phyloP scores from a whole-genome alignment of 2,888 invertebrate species.

The Xestia sexstrigata region DNA sequence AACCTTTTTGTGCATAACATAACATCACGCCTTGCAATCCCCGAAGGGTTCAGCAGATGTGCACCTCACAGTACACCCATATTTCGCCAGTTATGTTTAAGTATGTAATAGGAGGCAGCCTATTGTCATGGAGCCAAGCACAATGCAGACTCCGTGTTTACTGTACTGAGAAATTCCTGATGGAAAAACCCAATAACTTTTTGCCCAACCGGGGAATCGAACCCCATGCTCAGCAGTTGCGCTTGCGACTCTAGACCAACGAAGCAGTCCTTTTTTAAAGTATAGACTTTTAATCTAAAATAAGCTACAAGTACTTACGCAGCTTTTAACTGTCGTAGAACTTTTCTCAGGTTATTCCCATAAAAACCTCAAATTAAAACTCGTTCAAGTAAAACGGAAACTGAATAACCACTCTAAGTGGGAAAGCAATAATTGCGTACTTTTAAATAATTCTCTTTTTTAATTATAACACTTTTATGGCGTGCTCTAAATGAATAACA shows the following conservation, averaged over 20 bases:
- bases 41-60: background rate
- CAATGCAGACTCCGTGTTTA: background rate
- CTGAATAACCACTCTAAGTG: background rate
- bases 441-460: slow-evolving; percentile 48
- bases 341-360: background rate
- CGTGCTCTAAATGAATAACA: slow-evolving; percentile 58
- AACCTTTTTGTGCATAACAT: background rate
- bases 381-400: slow-evolving; percentile 32
- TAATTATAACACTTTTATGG: slow-evolving; percentile 66
- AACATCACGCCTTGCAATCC: background rate
- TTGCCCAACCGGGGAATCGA: background rate
- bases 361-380: slow-evolving; percentile 38
- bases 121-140: background rate
- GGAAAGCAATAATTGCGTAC: slow-evolving; percentile 32
- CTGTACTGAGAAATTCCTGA: no score
- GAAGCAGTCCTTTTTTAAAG: background rate
- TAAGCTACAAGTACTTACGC: background rate
- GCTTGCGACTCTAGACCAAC: background rate
- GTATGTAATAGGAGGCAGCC: no score
- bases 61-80: no score
- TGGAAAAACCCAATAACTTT: background rate
- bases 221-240: background rate
- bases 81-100: no score
- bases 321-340: background rate
- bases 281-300: background rate